A percentile compares a stretch with the other conserved stretches of the same genome.
phyloP scores from a whole-genome alignment of 2,113 vertebrate genomes.

The Diadophis punctatus region DNA sequence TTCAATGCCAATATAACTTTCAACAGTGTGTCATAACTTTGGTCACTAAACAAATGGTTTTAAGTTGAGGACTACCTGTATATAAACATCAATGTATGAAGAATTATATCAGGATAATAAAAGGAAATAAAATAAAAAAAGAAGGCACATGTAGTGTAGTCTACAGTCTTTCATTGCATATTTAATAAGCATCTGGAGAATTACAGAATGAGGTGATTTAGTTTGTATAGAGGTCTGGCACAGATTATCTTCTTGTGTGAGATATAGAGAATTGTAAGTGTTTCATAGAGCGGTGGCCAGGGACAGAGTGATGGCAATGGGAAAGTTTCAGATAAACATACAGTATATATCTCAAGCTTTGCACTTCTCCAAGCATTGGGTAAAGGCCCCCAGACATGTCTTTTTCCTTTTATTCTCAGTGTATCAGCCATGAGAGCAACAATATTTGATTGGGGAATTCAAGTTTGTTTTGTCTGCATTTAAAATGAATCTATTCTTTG shows the following conservation, averaged over 20 bases:
- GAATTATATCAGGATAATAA: not conserved
- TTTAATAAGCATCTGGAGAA: not conserved
- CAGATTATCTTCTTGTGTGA: not conserved
- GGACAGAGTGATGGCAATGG: not conserved
- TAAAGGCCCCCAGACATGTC: not conserved
- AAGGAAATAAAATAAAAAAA: not conserved
- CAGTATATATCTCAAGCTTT: not conserved
- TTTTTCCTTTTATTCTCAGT: not conserved
- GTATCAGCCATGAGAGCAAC: not conserved
- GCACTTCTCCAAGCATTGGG: not conserved
- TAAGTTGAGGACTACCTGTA: no score
- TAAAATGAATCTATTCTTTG: not conserved
- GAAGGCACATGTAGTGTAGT: not conserved
- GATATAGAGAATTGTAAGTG: not conserved
- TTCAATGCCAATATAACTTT: no score
- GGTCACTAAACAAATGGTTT: no score
- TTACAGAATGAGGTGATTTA: not conserved
- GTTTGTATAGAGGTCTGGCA: not conserved
- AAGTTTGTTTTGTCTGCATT: not conserved
- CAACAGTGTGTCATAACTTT: no score
- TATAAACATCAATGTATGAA: not conserved
- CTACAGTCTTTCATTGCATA: not conserved
- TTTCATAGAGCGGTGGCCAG: not conserved
- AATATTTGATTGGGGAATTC: not conserved
- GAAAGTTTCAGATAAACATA: not conserved